Base-by-base conservation (phyloP, 2,113 vertebrate species). In the Amphiprion ocellaris region DNA sequence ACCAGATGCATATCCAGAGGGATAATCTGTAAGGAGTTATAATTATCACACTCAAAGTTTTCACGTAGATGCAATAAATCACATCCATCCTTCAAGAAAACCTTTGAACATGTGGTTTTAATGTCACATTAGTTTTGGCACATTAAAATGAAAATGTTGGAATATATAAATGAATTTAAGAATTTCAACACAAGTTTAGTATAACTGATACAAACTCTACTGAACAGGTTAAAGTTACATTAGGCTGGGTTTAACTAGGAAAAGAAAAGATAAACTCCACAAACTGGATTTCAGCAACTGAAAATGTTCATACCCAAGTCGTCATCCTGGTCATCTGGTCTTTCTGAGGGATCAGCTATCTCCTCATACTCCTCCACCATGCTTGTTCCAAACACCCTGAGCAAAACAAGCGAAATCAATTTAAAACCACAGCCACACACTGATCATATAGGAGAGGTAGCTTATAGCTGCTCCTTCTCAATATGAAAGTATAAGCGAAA, bases 301-400 rank as follows among this genome's bases (percentile, higher is more conserved):
- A 30, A 41, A 14, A 5, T 3, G 15, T 8, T 62, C 92, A 94
- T 85, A 98, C 97, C 98, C 84, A 96, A 94, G 72, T 99, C 97
- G 69, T 99, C 97, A 82, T 99, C 97, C 67, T 95, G 96, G 33
- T 96, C 93, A n/a, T 97, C 96, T 11, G 94, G 92, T 69, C 97
- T 93, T 83, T 98, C 98, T 55, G 95, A 91, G 0, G 97, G 96
- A 85, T 98, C 97, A 30, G 96, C 96, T 75, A 96, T 98, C 94
- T 98, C 96, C 79, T 99, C 97, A 46, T 99, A 99, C 82, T 99
- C 98, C 86, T 99, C 98, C 69, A 99, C 98, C 98, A 99, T 99
- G 87, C 98, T 99, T 19, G 97, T 99, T 69, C 98, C 98, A 92
- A 99, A 99, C 50, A 99, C 97, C 89, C 98, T 99, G 63, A 1